phyloP scores from a whole-genome alignment of 2,888 invertebrate genomes.

The Drosophila sordidula region DNA sequence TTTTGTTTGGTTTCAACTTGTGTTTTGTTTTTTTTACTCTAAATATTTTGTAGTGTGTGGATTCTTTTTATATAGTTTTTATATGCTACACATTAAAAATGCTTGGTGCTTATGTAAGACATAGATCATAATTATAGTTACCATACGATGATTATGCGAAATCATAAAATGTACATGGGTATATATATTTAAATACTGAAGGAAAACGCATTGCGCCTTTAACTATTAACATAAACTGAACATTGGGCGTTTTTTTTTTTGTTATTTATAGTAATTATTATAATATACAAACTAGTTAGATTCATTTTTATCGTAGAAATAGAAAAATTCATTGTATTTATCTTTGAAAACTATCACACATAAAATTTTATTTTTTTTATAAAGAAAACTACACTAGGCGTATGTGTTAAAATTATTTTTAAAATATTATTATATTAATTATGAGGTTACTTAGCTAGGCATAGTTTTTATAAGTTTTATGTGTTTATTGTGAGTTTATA shows the following conservation, averaged over 20 bases:
- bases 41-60: conserved; percentile 55
- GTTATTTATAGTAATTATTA: conserved; percentile 1
- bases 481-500: conserved; percentile 13
- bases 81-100: conserved; percentile 78
- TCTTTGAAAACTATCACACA: conserved; percentile 79
- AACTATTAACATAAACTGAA: conserved; percentile 30
- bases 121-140: conserved; percentile 44
- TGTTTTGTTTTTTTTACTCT: conserved; percentile 68
- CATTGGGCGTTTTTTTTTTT: conserved; percentile 3
- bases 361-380: conserved; percentile 45
- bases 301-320: conserved; percentile 13
- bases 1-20: conserved; percentile 58
- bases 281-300: conserved; percentile 38
- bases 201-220: conserved; percentile 54
- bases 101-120: conserved; percentile 75
- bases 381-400: conserved; percentile 59
- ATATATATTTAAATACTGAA: conserved; percentile 58
- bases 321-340: conserved; percentile 51
- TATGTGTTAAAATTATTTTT: conserved; percentile 20
- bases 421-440: conserved; percentile 14
- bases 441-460: conserved; percentile 37
- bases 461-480: conserved; percentile 5
- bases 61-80: conserved; percentile 26
- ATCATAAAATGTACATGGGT: conserved; percentile 25
- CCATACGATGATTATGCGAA: conserved; percentile 21